These are phyloP conservation scores for Heliothis virescens DNA, from an alignment of 1,140 invertebrate species.

Conservation along the genomic window DNA sequence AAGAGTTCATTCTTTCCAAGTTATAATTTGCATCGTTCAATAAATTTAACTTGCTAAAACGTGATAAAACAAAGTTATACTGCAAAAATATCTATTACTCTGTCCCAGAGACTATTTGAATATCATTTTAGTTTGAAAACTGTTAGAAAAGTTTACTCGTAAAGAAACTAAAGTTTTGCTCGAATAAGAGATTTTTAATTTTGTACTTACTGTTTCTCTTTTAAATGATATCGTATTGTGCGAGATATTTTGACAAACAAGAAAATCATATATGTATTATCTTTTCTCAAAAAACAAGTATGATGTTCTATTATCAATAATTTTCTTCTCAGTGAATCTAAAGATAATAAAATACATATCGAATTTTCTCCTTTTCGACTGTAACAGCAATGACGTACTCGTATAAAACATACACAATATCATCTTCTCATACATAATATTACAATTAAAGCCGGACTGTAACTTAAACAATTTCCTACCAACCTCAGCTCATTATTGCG, in stretches of 20 bases:
- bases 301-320: too few relatives aligned
- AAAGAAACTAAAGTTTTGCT: background rate
- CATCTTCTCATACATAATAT: background rate
- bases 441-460: background rate
- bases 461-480: constrained; percentile 6
- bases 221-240: too few relatives aligned
- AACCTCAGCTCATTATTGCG: constrained; percentile 2
- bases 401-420: too few relatives aligned
- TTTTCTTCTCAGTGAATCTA: too few relatives aligned
- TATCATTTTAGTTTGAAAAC: constrained; percentile 9
- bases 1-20: constrained; percentile 1
- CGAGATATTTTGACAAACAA: too few relatives aligned
- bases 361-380: too few relatives aligned
- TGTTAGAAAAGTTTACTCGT: constrained; percentile 1
- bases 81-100: constrained; percentile 23
- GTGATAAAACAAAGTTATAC: constrained; percentile 18
- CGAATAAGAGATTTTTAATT: background rate
- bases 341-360: too few relatives aligned
- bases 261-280: too few relatives aligned
- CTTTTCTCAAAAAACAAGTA: too few relatives aligned
- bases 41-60: constrained; percentile 21
- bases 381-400: too few relatives aligned
- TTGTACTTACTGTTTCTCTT: too few relatives aligned
- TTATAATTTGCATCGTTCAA: constrained; percentile 23
- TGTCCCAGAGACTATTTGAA: constrained; percentile 1